Conservation (phyloP, 1,140 invertebrate genomes). For the Pseudomyrmex dendroicus region DNA sequence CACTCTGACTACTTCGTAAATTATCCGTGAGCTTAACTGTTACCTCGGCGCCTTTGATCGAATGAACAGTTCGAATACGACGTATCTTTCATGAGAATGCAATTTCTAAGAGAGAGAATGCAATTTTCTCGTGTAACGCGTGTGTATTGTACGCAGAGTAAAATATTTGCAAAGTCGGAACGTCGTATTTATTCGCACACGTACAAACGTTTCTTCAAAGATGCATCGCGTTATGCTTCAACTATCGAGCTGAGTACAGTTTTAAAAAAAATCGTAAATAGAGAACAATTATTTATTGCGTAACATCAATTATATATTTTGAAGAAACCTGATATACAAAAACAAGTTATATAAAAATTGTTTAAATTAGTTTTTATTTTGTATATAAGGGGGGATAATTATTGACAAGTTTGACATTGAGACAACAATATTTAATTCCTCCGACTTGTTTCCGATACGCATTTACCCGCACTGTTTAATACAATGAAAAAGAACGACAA, state of each 20-base stretch:
- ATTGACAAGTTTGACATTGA: no score
- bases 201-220: background rate
- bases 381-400: no score
- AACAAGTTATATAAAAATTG: no score
- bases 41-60: constrained; percentile 46
- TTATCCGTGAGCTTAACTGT: constrained; percentile 73
- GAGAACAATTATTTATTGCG: background rate
- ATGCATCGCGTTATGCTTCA: constrained; percentile 34
- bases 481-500: constrained; percentile 57
- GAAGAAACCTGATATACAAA: no score
- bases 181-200: constrained; percentile 1
- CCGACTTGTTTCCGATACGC: background rate
- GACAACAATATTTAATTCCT: no score
- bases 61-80: constrained; percentile 62
- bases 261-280: background rate
- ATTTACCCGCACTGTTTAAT: constrained; percentile 49
- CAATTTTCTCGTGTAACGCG: constrained; percentile 51
- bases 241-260: background rate
- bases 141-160: constrained; percentile 48
- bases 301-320: background rate
- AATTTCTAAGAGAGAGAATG: constrained; percentile 53
- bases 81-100: constrained; percentile 61
- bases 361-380: no score
- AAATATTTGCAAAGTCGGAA: constrained; percentile 40
- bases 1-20: constrained; percentile 72